These are phyloP conservation scores for Distichodus sexfasciatus DNA, from an alignment of 2,797 vertebrate genomes.

Conservation along the genomic window DNA sequence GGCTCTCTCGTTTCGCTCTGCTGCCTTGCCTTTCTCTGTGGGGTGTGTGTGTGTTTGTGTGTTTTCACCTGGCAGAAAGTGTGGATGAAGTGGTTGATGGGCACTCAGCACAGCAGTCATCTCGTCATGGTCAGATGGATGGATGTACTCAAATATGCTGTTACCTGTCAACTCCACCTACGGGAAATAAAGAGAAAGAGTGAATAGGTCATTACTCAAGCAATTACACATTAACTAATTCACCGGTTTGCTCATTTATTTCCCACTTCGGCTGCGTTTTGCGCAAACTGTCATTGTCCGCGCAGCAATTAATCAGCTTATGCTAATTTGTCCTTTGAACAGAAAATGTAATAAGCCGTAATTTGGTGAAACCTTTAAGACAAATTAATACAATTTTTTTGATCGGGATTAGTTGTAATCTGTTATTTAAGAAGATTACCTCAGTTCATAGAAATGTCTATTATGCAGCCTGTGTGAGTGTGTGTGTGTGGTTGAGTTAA, in stretches of 20 bases:
- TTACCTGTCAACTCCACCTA: slow-evolving; percentile 97
- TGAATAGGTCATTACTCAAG: neutral
- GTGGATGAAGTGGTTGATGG: slow-evolving; percentile 81
- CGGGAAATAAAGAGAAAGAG: neutral
- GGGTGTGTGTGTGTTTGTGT: neutral
- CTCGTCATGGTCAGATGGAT: slow-evolving; percentile 93
- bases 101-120: slow-evolving; percentile 90
- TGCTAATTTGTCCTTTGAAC: neutral
- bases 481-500: slow-evolving; percentile 5
- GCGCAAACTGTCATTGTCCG: neutral
- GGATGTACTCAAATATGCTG: slow-evolving; percentile 95
- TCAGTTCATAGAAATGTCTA: slow-evolving; percentile 45
- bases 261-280: neutral
- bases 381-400: slow-evolving; percentile 23
- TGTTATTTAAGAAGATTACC: slow-evolving; percentile 49
- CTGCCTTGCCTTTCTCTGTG: too few species aligned
- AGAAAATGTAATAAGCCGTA: neutral
- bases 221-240: neutral
- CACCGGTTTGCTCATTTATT: neutral
- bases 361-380: slow-evolving; percentile 4
- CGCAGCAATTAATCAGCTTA: slow-evolving; percentile 16
- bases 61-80: slow-evolving; percentile 84
- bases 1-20: too few species aligned
- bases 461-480: slow-evolving; percentile 22
- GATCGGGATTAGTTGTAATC: slow-evolving; percentile 43